A percentile compares a stretch with the other conserved stretches of the same genome.
These are phyloP conservation scores for Troides oblongomaculatus DNA, from an alignment of 2,888 invertebrate genomes.

Conservation along the genomic window DNA sequence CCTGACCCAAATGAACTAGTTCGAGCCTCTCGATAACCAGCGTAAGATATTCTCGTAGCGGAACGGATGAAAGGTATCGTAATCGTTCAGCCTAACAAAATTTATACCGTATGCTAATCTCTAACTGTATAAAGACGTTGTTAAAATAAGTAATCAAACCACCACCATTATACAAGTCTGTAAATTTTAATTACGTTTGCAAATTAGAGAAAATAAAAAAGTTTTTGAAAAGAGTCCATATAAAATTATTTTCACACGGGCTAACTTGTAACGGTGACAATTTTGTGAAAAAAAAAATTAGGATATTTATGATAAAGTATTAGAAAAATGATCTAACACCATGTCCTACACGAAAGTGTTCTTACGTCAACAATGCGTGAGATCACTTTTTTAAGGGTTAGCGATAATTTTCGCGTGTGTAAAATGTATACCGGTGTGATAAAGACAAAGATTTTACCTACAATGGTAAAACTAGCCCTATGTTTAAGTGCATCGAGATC, in stretches of 20 bases:
- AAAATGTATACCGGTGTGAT: background rate
- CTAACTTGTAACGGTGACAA: conserved; percentile 48
- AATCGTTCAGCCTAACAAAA: conserved; percentile 58
- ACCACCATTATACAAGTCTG: conserved; percentile 68
- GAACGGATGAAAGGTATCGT: conserved; percentile 57
- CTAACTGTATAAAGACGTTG: conserved; percentile 68
- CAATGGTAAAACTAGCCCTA: conserved; percentile 60
- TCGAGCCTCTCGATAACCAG: conserved; percentile 41
- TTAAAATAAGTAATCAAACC: conserved; percentile 73
- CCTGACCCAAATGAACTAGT: conserved; percentile 21
- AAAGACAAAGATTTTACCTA: conserved; percentile 32
- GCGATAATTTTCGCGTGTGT: background rate
- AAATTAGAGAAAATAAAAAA: conserved; percentile 67
- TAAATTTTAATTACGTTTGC: conserved; percentile 70
- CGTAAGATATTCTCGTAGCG: conserved; percentile 50
- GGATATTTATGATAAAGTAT: no score
- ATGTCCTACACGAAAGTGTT: no score
- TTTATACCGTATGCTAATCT: conserved; percentile 67
- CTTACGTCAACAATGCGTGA: no score
- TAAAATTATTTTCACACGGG: conserved; percentile 50
- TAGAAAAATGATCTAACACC: no score
- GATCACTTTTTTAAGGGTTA: background rate
- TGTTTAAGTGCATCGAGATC: conserved; percentile 77
- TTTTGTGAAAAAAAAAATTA: no score
- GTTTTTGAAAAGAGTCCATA: conserved; percentile 51